Evolutionary conservation across 2,113 vertebrate genomes (phyloP).

Genomic region (Myocastor coypus): DNA sequence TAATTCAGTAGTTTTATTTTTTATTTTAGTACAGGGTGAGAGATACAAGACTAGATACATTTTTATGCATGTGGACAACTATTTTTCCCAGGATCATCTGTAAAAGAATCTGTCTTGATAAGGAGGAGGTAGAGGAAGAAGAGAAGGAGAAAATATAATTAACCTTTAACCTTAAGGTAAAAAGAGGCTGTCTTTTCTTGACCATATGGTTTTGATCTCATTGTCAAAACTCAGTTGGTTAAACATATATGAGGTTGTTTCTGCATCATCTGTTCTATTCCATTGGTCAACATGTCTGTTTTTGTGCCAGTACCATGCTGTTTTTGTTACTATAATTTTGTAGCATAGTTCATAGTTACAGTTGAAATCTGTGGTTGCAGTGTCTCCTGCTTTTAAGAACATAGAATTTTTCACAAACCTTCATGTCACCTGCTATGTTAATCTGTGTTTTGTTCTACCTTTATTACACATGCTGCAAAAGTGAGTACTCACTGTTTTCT

Average conservation of each 20-base stretch:
- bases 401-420: neutral
- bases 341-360: too few relatives aligned
- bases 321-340: neutral
- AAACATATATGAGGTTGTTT: neutral
- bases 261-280: neutral
- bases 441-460: neutral
- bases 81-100: neutral
- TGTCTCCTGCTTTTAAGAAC: neutral
- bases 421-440: neutral
- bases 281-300: neutral
- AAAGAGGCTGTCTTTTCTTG: neutral
- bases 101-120: neutral
- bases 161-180: too few relatives aligned
- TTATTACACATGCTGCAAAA: neutral
- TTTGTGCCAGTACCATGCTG: neutral
- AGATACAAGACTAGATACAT: neutral
- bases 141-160: too few relatives aligned
- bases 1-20: neutral
- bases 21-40: neutral
- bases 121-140: too few relatives aligned
- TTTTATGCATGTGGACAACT: neutral
- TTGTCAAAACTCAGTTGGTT: neutral
- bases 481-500: slow-evolving; percentile 89
- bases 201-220: neutral
- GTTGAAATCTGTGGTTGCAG: neutral